phyloP scores from a whole-genome alignment of 92 coral and sea anemone species.

The Scolanthus callimorphus region DNA sequence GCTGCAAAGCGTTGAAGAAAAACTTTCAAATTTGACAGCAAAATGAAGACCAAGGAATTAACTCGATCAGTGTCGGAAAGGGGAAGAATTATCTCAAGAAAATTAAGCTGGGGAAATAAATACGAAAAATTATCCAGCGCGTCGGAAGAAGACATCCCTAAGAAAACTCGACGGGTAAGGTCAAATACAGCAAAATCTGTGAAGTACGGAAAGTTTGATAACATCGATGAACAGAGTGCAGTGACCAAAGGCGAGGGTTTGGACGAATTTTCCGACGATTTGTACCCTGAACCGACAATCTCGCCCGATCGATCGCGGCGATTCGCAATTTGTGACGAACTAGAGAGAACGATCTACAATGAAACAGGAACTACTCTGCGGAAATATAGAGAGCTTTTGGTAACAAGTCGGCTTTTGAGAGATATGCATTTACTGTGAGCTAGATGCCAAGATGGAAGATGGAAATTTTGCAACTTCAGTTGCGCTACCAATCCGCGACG shows the following conservation, averaged over 20 bases:
- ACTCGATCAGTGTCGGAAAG: background rate
- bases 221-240: background rate
- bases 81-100: background rate
- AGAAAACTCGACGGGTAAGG: background rate
- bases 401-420: conserved; percentile 46
- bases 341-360: conserved; percentile 54
- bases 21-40: too few species aligned
- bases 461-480: too few species aligned
- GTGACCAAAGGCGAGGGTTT: too few species aligned
- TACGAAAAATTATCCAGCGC: background rate
- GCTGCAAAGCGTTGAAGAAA: too few species aligned
- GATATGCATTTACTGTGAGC: conserved; percentile 63
- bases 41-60: background rate
- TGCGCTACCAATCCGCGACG: too few species aligned
- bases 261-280: background rate
- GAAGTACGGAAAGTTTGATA: background rate
- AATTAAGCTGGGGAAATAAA: conserved; percentile 2
- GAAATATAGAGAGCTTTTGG: conserved; percentile 59
- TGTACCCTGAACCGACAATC: conserved; percentile 8
- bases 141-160: conserved; percentile 8
- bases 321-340: conserved; percentile 85
- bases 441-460: too few species aligned
- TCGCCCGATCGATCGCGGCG: conserved; percentile 38
- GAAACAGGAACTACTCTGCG: conserved; percentile 64
- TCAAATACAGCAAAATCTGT: background rate